phyloP scores from a whole-genome alignment of 2,888 invertebrate genomes.

The Apamea anceps region DNA sequence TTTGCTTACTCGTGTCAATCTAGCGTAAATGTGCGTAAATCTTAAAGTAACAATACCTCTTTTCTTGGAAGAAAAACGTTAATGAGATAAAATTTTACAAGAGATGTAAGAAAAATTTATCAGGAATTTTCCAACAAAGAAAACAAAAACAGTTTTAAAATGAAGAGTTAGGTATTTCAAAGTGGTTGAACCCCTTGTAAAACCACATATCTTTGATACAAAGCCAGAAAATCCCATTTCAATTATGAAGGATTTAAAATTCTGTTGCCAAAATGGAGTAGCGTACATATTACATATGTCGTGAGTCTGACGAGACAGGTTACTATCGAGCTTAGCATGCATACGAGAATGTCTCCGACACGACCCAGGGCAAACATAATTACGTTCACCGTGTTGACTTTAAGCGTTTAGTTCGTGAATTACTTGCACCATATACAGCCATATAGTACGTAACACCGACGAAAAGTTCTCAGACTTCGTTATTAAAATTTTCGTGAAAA shows the following conservation, averaged over 20 bases:
- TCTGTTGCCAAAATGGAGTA: conserved; percentile 48
- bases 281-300: conserved; percentile 36
- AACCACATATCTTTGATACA: conserved; percentile 13
- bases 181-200: background rate
- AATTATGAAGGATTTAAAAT: conserved; percentile 58
- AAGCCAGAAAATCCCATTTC: conserved; percentile 47
- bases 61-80: conserved; percentile 10
- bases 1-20: conserved; percentile 63
- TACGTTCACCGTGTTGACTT: conserved; percentile 72
- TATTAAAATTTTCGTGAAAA: conserved; percentile 38
- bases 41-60: conserved; percentile 14
- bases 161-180: background rate
- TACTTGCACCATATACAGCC: conserved; percentile 61
- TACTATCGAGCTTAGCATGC: conserved; percentile 63
- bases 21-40: conserved; percentile 34
- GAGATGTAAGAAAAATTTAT: no score
- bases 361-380: conserved; percentile 75
- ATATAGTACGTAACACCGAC: background rate
- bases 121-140: conserved; percentile 1
- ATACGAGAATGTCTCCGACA: conserved; percentile 70
- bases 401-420: conserved; percentile 70
- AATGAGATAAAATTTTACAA: no score
- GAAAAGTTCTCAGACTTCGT: conserved; percentile 5
- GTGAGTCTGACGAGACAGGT: conserved; percentile 44
- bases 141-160: background rate